phyloP scores from a whole-genome alignment of 2,888 invertebrate genomes.

The Lamellibrachia satsuma region DNA sequence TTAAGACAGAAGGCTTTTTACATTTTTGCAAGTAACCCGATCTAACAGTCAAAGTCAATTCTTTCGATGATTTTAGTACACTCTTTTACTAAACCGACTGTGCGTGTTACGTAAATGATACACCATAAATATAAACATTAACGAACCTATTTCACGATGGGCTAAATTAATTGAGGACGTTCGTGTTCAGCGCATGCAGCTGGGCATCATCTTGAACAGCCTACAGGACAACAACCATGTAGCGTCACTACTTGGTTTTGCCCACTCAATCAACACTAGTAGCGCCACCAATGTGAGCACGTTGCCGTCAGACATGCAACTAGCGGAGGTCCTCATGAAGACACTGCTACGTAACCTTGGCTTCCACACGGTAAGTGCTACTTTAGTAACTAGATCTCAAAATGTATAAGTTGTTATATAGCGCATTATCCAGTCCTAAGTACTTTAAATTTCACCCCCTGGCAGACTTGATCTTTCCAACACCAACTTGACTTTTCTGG shows the following conservation, averaged over 20 bases:
- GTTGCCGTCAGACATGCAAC: slow-evolving; percentile 49
- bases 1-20: no score
- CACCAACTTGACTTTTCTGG: no score
- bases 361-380: slow-evolving; percentile 68
- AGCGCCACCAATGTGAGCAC: slow-evolving; percentile 34
- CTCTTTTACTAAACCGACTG: no score
- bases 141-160: background rate
- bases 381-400: background rate
- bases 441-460: no score
- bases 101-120: background rate
- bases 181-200: slow-evolving; percentile 68
- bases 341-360: slow-evolving; percentile 71
- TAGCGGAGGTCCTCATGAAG: slow-evolving; percentile 70
- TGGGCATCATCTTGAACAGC: slow-evolving; percentile 72
- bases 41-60: background rate
- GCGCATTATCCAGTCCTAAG: no score
- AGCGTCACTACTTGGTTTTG: slow-evolving; percentile 70
- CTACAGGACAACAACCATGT: slow-evolving; percentile 73
- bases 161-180: background rate
- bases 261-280: slow-evolving; percentile 43
- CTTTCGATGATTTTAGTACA: no score
- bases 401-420: no score
- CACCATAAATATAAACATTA: background rate
- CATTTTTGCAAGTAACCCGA: background rate
- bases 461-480: no score